Evolutionary conservation across 2,797 vertebrate genomes (phyloP), one percentile per base, ranked within the genome.

Genomic region (Galaxias olidus): DNA sequence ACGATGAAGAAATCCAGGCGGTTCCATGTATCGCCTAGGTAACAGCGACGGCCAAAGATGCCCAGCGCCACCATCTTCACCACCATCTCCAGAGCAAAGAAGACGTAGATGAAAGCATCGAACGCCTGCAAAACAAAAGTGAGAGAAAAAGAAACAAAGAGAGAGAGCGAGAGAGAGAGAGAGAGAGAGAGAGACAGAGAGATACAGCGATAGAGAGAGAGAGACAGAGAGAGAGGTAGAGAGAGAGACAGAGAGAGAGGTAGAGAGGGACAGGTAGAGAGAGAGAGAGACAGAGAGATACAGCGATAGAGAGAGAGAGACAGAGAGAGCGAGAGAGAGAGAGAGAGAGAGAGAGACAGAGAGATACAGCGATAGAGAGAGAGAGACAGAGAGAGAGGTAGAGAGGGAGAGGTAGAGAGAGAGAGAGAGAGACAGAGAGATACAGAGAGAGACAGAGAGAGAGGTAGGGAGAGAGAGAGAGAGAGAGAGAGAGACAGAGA

Each of bases 1-100:
- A 98, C 96, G 51, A 99, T 99, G 72, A 99, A 98, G 90, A 99
- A 98, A 71, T 99, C 97, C 89, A 99, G 86, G 4, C 97, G 91
- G 82, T 99, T 99, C 97, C 97, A 99, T 0, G 96, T 98, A 86
- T 99, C 97, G n/a, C 96, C 96, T 8, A 99, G 94, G 87, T 99
- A 99, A 89, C 95, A 95, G 65, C 95, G 95, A 49, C 90, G 94
- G 14, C 97, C 97, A 19, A 99, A 96, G 74, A 99, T 98, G n/a
- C 97, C 97, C 82, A 98, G 78, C 55, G 97, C 97, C 59, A 98
- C 89, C 95, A 99, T 99, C 88, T 99, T 99, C 69, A 98, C 89
- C 57, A 98, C 92, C 97, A 99, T 98, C 92, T 99, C 97, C 94
- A 98, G 87, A 0, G 97, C 97, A 51, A 99, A 99, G 93, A 99